A percentile compares a stretch with the other conserved stretches of the same genome.
phyloP scores from a whole-genome alignment of 2,888 invertebrate species.

The Euclidia mi region DNA sequence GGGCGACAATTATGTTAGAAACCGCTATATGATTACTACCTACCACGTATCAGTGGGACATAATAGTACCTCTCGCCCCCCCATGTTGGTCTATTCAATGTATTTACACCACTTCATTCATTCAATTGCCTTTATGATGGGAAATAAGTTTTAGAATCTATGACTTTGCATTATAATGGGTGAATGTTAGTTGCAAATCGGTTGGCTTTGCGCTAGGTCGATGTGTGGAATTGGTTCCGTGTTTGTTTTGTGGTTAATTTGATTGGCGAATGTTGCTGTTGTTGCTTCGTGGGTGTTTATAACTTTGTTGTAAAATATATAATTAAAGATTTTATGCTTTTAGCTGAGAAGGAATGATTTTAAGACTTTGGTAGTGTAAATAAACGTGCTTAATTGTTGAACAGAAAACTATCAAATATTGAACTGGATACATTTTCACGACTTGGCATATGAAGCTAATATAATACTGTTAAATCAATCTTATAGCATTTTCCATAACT shows the following conservation, averaged over 20 bases:
- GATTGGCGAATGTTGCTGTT: not conserved
- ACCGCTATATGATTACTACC: slow-evolving; percentile 44
- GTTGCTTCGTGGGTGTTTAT: too few species aligned
- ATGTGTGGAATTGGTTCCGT: not conserved
- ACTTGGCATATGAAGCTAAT: too few species aligned
- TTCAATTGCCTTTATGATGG: slow-evolving; percentile 33
- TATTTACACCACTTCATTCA: slow-evolving; percentile 43
- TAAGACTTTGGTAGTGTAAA: too few species aligned
- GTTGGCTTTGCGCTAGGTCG: not conserved
- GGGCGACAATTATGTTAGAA: slow-evolving; percentile 58
- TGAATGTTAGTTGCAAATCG: slow-evolving; percentile 36
- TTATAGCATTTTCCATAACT: too few species aligned
- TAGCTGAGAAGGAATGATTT: too few species aligned
- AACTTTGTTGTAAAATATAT: too few species aligned
- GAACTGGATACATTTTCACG: too few species aligned
- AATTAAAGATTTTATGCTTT: too few species aligned
- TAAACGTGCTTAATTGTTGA: too few species aligned
- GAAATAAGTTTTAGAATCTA: slow-evolving; percentile 51
- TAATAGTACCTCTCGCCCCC: slow-evolving; percentile 34
- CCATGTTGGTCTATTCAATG: slow-evolving; percentile 34
- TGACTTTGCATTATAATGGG: slow-evolving; percentile 34
- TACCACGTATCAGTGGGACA: slow-evolving; percentile 20
- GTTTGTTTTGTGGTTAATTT: not conserved
- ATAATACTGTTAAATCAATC: too few species aligned
- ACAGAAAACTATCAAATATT: too few species aligned